Base-by-base conservation (phyloP, 1,140 invertebrate genomes). In the Steinernema khuongi region DNA sequence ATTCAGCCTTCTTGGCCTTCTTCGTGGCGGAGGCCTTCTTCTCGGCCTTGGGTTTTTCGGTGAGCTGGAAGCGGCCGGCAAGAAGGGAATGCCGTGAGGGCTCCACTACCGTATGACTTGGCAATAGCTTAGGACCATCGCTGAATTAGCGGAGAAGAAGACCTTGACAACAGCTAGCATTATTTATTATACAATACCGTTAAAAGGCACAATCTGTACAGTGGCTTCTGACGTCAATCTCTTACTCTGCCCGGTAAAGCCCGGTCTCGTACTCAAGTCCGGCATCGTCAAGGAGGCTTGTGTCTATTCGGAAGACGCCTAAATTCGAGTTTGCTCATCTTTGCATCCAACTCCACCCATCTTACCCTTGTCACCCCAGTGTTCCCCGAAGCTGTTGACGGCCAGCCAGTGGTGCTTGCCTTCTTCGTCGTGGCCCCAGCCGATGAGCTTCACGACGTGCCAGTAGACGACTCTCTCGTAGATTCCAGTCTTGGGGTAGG, bases 331-430 rank as follows among this genome's bases (percentile, higher is more conserved):
- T 14, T 28, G 11, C 41, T 11, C 28, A 28, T 26, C 7, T 11
- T 31, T 31, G 7, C 1, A 76, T 33, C 30, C 17, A 30, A 77
- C 30, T 26, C 30, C 1, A 31, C 7, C 22, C 2, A 22, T 36
- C 70, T 73, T 66, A 82, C 82, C 82, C 67, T 82, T 84, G 68
- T 84, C 83, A n/a, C 83, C 83, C 83, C 83, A 84, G 28, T 84
- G 79, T 19, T 50, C 67, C 1, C 83, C 83, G 68, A 84, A 84
- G 67, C 77, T 79, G 69, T 84, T 84, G 28, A 82, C 73, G 60
- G 79, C 82, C 29, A 84, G 66, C 83, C 83, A 84, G 71, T 84
- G 79, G 18, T 81, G 76, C 29, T 43, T 67, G 26, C 83, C 83
- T 26, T 84, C 73, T 1, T 75, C 76, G 29, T 82, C 82, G 17